phyloP scores from a whole-genome alignment of 2,888 invertebrate species.

The Cloeon dipterum region DNA sequence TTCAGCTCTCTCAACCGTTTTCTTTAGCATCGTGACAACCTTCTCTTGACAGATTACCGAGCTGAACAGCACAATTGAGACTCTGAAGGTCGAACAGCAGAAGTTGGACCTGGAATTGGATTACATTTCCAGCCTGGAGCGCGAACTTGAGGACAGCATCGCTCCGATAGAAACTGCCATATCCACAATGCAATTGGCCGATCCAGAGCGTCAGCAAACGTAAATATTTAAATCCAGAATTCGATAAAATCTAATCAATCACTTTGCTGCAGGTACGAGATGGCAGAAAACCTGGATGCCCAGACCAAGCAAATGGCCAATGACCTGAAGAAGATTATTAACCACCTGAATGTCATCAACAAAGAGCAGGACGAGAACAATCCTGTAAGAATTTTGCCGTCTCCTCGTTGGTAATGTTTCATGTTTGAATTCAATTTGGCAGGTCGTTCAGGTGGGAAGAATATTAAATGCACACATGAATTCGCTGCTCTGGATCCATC shows the following conservation, averaged over 20 bases:
- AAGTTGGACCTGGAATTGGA: conserved; percentile 81
- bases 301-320: conserved; percentile 87
- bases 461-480: conserved; percentile 93
- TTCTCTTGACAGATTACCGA: conserved; percentile 41
- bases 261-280: conserved; percentile 46
- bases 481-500: conserved; percentile 84
- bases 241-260: not conserved
- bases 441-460: conserved; percentile 78
- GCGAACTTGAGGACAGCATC: conserved; percentile 71
- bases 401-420: not conserved
- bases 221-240: conserved; percentile 20
- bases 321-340: conserved; percentile 85
- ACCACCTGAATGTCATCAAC: conserved; percentile 76
- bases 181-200: conserved; percentile 33
- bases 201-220: conserved; percentile 79
- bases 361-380: conserved; percentile 62
- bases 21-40: not conserved
- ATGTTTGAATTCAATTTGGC: conserved; percentile 11
- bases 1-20: conserved; percentile 16
- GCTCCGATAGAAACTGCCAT: conserved; percentile 66
- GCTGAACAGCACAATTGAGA: conserved; percentile 66
- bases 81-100: conserved; percentile 71
- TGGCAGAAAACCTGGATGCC: conserved; percentile 77
- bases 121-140: conserved; percentile 78
- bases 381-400: conserved; percentile 35